These are phyloP conservation scores for Schizaphis graminum DNA, from an alignment of 2,888 invertebrate species.

Conservation along the genomic window DNA sequence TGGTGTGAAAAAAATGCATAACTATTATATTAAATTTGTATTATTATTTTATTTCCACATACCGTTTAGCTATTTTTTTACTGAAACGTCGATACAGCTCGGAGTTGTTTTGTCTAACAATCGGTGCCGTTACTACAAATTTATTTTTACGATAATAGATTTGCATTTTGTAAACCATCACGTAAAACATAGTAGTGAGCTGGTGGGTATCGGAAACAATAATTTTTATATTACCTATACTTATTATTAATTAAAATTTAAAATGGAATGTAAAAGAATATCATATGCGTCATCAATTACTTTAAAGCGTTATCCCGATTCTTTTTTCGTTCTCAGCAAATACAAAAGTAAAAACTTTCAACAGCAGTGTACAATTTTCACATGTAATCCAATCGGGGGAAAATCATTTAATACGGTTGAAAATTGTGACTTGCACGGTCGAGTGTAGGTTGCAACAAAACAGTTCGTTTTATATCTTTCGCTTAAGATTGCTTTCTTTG, in stretches of 20 bases:
- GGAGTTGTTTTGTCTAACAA: background rate
- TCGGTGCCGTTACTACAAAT: background rate
- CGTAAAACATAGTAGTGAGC: background rate
- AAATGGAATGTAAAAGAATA: background rate
- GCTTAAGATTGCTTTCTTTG: conserved; percentile 30
- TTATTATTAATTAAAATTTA: background rate
- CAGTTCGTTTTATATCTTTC: background rate
- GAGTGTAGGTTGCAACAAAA: background rate
- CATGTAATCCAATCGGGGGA: background rate
- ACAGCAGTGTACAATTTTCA: background rate
- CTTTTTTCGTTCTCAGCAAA: background rate
- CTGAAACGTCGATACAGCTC: background rate
- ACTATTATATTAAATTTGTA: background rate
- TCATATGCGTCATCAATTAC: background rate
- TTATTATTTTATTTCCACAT: background rate
- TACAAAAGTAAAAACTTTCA: background rate
- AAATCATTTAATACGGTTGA: conserved; percentile 14
- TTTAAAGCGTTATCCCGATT: background rate
- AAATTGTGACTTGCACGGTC: background rate
- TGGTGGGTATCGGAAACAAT: background rate
- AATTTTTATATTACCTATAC: background rate
- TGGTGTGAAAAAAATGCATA: too few species aligned
- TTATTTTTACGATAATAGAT: background rate
- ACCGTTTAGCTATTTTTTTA: background rate
- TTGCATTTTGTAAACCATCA: background rate